phyloP scores from a whole-genome alignment of 1,140 invertebrate species.

The Leptopilina clavipes region DNA sequence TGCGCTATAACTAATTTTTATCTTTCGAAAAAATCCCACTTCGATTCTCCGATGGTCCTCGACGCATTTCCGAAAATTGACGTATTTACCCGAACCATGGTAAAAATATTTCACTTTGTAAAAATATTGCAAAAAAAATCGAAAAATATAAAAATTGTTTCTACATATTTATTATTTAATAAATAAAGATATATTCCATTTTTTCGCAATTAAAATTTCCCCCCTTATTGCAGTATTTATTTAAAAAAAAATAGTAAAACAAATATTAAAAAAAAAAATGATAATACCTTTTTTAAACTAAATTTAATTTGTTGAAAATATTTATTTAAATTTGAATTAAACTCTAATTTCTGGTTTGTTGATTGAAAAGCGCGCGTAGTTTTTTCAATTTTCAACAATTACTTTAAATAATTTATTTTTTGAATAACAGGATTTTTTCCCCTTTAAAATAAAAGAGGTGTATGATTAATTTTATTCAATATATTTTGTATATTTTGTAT shows the following conservation, averaged over 20 bases:
- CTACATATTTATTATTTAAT: too few relatives aligned
- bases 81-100: background rate
- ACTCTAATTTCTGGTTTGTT: background rate
- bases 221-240: too few relatives aligned
- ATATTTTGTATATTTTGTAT: background rate
- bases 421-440: background rate
- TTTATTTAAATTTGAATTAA: slow-evolving; percentile 2
- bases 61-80: slow-evolving; percentile 7
- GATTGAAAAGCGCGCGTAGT: background rate
- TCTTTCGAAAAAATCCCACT: slow-evolving; percentile 31
- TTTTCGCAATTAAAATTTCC: too few relatives aligned
- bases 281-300: too few relatives aligned
- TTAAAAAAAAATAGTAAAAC: too few relatives aligned
- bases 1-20: slow-evolving; percentile 18
- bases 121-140: background rate
- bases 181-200: too few relatives aligned
- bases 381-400: background rate
- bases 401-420: too few relatives aligned
- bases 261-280: too few relatives aligned
- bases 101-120: background rate
- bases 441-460: background rate
- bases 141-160: background rate
- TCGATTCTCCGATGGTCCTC: slow-evolving; percentile 22
- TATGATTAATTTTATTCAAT: background rate
- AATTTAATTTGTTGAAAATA: background rate